phyloP scores from a whole-genome alignment of 2,888 invertebrate species.

The Macaria notata region DNA sequence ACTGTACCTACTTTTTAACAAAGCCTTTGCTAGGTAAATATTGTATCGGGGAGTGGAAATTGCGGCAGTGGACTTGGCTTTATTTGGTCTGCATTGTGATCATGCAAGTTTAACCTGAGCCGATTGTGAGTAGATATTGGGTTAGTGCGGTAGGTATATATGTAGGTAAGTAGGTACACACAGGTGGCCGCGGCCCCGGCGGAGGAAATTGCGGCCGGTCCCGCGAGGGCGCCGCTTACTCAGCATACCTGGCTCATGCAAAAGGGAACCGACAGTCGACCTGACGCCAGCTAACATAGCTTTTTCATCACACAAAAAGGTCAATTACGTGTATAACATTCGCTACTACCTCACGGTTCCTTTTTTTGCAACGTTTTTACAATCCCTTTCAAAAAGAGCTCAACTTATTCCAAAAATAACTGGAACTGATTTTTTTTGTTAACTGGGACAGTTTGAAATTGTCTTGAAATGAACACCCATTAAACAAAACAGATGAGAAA shows the following conservation, averaged over 20 bases:
- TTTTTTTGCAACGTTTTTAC: conserved; percentile 4
- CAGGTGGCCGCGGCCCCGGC: conserved; percentile 29
- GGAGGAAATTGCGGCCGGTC: conserved; percentile 70
- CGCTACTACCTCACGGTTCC: not conserved
- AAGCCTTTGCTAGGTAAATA: conserved; percentile 56
- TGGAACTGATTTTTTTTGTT: no score
- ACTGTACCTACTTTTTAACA: conserved; percentile 30
- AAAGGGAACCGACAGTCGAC: conserved; percentile 36
- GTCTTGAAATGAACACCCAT: conserved; percentile 8
- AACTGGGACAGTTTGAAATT: not conserved
- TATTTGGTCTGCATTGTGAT: conserved; percentile 71
- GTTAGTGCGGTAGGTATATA: conserved; percentile 43
- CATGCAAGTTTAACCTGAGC: conserved; percentile 71
- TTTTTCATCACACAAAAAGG: conserved; percentile 20
- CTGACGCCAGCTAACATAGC: conserved; percentile 16
- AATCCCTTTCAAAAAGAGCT: not conserved
- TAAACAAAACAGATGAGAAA: conserved; percentile 6
- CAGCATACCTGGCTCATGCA: conserved; percentile 56
- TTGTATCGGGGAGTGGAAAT: conserved; percentile 52
- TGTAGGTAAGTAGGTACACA: conserved; percentile 28
- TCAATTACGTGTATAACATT: conserved; percentile 14
- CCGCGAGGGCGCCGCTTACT: conserved; percentile 59
- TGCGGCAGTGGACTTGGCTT: conserved; percentile 50
- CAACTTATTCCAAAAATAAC: no score
- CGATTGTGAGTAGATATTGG: conserved; percentile 66